Evolutionary conservation across 2,888 invertebrate species (phyloP), one percentile per base, ranked within the genome.

Genomic region (Sphaeridia pumilis): DNA sequence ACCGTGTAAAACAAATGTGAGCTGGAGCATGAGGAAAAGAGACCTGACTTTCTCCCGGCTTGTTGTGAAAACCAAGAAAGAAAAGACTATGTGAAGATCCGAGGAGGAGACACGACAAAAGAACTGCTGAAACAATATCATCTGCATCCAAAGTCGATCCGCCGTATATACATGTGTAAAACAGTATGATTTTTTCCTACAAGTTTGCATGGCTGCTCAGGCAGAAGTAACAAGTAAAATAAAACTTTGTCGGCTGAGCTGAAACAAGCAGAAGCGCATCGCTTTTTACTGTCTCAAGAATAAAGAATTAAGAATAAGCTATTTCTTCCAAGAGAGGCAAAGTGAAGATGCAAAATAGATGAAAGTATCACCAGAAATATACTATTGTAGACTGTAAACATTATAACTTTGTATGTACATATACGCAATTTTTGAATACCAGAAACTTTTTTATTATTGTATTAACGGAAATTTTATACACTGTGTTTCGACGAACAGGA

Each of bases 291-390:
- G 62, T 62, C 61, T 63, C 61, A 60, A 57, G 58, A 61, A 58
- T 64, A 58, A 62, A 61, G 63, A 65, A 63, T 63, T 63, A 63
- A n/a, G n/a, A n/a, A n/a, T n/a, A n/a, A 65, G 60, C 63, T 65
- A 60, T 63, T 63, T 61, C 61, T 63, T 65, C 61, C 59, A 61
- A 57, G 57, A 50, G 56, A 57, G 53, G 47, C 54, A 54, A 56
- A 55, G n/a, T 20, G n/a, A 38, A 38, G 17, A 38, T 38, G 17
- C 38, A 14, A 38, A 38, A 14, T 38, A 38, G 12, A 38, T 38
- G 38, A 14, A 38, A n/a, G n/a, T n/a, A n/a, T n/a, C n/a, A n/a
- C n/a, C n/a, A n/a, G n/a, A n/a, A n/a, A n/a, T n/a, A n/a, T n/a
- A n/a, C n/a, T n/a, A n/a, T n/a, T n/a, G n/a, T n/a, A n/a, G n/a